These are phyloP conservation scores for Chroicocephalus ridibundus DNA, from an alignment of 2,113 vertebrate genomes.

Conservation along the genomic window DNA sequence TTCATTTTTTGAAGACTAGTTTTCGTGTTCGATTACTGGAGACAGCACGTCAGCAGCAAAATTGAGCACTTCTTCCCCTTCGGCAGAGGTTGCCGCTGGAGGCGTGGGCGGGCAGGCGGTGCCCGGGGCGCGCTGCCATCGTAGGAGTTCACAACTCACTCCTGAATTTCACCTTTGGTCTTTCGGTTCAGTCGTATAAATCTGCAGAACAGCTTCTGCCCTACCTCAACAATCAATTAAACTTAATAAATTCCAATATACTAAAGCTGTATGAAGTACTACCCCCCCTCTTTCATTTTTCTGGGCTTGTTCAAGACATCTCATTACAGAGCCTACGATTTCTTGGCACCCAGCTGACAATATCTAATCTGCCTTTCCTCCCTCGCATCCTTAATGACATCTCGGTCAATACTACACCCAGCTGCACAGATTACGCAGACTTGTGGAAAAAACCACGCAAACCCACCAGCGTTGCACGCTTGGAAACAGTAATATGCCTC, in stretches of 20 bases:
- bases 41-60: neutral
- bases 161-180: neutral
- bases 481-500: neutral
- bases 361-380: neutral
- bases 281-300: neutral
- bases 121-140: neutral
- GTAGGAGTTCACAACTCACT: neutral
- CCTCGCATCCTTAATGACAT: conserved; percentile 26
- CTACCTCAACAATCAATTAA: conserved; percentile 15
- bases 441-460: neutral
- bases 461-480: neutral
- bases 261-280: neutral
- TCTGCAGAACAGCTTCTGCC: neutral
- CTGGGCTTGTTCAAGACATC: conserved; percentile 1
- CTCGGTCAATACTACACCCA: conserved; percentile 16
- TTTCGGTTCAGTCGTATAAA: neutral
- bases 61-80: neutral
- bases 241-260: conserved; percentile 15
- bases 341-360: conserved; percentile 38
- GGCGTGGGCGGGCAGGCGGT: neutral
- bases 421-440: neutral
- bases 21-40: neutral
- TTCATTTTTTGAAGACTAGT: neutral
- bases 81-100: neutral
- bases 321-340: conserved; percentile 11